Evolutionary conservation across 2,888 invertebrate species (phyloP), one percentile per base, ranked within the genome.

Genomic region (Chydorus sphaericus): DNA sequence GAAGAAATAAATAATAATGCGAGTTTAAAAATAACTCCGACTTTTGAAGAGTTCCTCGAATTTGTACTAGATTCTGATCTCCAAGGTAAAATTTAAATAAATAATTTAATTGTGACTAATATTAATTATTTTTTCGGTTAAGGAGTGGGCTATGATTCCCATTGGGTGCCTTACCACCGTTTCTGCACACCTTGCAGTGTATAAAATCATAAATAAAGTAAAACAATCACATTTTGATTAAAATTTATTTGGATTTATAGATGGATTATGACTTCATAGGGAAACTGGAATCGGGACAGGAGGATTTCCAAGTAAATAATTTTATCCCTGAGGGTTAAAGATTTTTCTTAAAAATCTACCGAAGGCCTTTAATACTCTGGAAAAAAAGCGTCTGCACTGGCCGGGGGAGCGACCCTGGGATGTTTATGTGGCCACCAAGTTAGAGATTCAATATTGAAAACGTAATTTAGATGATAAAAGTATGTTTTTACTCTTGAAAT

Each of bases 21-120:
- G 39, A 39, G n/a, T n/a, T 39, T 10, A 44, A 14, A 36, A n/a
- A 23, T 36, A 5, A 49, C 54, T 33, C 59, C 59, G n/a, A 60
- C 59, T 14, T 61, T 61, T 44, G 50, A 51, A n/a, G 59, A 61
- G 38, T 61, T 61, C 44, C 57, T 61, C 11, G 59, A 61, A 36
- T 61, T 55, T 48, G 51, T 59, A 4, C 51, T 61, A 36, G n/a
- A 54, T 14, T 56, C 50, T 16, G 58, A 60, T 26, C 26, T 39
- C 10, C 53, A 58, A 59, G 60, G 60, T 61, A 38, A 20, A 30
- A 14, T 14, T 2, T 44, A 11, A 44, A 10, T 14, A 33, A 33
- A 33, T 33, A 33, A 8, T 44, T 11, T 16, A 44, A 11, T 16
- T 16, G 16, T 14, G 20, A 20, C 20, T 14, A 48, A 23, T 26